These are phyloP conservation scores for Branchipolynoe longqiensis DNA, from an alignment of 2,888 invertebrate species.

Conservation along the genomic window DNA sequence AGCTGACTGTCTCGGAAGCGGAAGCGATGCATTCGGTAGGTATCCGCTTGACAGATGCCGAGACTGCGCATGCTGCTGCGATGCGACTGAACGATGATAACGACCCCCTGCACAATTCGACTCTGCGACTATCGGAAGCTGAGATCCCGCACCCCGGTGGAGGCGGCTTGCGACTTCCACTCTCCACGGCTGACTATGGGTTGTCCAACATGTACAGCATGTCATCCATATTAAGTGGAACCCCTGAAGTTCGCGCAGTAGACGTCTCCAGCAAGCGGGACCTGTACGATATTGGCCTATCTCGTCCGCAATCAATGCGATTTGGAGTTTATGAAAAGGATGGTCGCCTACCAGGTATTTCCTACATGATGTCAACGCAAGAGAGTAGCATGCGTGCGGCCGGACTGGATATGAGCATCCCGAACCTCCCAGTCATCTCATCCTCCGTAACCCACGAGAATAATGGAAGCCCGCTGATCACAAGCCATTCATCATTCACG, in stretches of 20 bases:
- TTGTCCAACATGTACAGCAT: conserved; percentile 44
- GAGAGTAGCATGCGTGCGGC: conserved; percentile 42
- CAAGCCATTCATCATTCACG: not conserved
- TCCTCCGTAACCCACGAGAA: not conserved
- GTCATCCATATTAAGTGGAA: conserved; percentile 29
- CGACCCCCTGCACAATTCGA: not conserved
- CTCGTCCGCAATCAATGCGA: not conserved
- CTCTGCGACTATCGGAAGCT: not conserved
- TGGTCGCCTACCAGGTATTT: conserved; percentile 26
- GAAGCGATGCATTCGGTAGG: not conserved
- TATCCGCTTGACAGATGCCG: not conserved
- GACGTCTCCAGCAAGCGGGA: not conserved
- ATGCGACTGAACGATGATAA: conserved; percentile 3
- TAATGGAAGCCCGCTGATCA: not conserved
- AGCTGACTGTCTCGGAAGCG: not conserved
- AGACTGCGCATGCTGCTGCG: not conserved
- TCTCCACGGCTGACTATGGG: conserved; percentile 29
- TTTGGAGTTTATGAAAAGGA: conserved; percentile 32
- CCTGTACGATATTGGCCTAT: conserved; percentile 18
- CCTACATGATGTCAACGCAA: conserved; percentile 48
- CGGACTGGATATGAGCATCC: conserved; percentile 17
- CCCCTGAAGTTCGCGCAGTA: not conserved
- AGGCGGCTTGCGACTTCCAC: conserved; percentile 7
- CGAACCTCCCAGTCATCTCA: not conserved
- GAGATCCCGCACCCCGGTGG: conserved; percentile 7